Percentiles rank a stretch among this genome's conserved stretches.
phyloP scores from a whole-genome alignment of 2,888 invertebrate genomes.

The Cataglyphis cursor region DNA sequence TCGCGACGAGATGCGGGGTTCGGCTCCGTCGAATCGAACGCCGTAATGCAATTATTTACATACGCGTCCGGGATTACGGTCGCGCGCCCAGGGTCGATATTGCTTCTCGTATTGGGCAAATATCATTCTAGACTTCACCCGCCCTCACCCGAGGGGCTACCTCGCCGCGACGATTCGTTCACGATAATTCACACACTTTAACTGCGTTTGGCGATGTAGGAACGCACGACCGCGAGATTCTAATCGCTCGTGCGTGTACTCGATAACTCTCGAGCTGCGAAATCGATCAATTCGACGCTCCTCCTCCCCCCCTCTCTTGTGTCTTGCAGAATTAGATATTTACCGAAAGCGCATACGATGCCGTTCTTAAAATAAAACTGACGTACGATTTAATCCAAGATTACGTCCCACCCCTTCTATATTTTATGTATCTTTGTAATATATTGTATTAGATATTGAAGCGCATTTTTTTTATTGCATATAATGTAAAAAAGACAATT shows the following conservation, averaged over 20 bases:
- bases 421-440: neutral
- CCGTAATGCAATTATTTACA: constrained; percentile 85
- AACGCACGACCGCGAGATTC: constrained; percentile 46
- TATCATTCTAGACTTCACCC: constrained; percentile 79
- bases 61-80: constrained; percentile 78
- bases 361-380: constrained; percentile 5
- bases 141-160: neutral
- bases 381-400: neutral
- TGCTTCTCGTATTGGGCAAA: constrained; percentile 81
- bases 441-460: neutral
- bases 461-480: too few relatives aligned
- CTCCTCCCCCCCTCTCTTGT: constrained; percentile 1
- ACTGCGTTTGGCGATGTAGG: constrained; percentile 61
- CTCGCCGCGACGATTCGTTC: constrained; percentile 61
- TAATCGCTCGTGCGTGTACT: constrained; percentile 40
- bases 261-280: constrained; percentile 42
- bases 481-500: neutral
- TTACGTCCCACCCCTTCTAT: neutral
- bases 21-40: constrained; percentile 56
- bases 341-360: neutral
- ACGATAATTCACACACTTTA: constrained; percentile 69
- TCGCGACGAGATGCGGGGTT: constrained; percentile 54
- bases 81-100: constrained; percentile 73
- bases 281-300: constrained; percentile 40
- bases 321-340: constrained; percentile 34